Base-by-base conservation (phyloP, 2,797 vertebrate species). In the Ataeniobius toweri region DNA sequence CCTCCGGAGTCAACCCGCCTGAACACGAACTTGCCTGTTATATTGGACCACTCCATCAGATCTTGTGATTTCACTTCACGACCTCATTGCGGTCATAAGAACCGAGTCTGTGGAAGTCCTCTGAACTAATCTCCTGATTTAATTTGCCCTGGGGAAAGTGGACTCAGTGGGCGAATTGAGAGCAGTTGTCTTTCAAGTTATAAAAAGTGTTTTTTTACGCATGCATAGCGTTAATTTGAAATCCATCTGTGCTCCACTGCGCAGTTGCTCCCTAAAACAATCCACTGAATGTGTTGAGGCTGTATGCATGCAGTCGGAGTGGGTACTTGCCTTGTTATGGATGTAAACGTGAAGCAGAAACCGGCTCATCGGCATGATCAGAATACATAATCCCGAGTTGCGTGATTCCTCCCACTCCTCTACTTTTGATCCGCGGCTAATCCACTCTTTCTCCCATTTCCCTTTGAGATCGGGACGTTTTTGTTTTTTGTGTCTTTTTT, bases 261-360 rank as follows among this genome's bases (percentile, higher is more conserved):
- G 74, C 85, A 88, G 86, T 84, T 85, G 77, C 69, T 74, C 84
- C 53, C 76, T 76, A 82, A 83, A 75, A 80, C 13, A 72, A 81
- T n/a, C 39, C 48, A 72, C 59, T 65, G 72, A 51, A 13, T 68
- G 76, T 79, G 83, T 73, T 51, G 75, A 81, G 41, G 78, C 85
- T 71, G 85, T 59, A 75, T 68, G 4, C 18, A 26, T 41, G 18
- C 72, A 65, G 82, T 50, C 75, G 58, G 61, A 75, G 8, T 18
- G 76, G 41, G 0, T 88, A 94, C 94, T 94, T 91, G 92, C 93
- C 92, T 94, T 76, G 86, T 82, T 88, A 80, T 79, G 85, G 78
- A 85, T 76, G 89, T 36, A 50, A 77, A 86, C 89, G 89, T 83
- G 81, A 80, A 77, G 85, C 81, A 88, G 76, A 85, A 87, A 90